These are phyloP conservation scores for Perizoma flavofasciatum DNA, from an alignment of 2,888 invertebrate species.

Conservation along the genomic window DNA sequence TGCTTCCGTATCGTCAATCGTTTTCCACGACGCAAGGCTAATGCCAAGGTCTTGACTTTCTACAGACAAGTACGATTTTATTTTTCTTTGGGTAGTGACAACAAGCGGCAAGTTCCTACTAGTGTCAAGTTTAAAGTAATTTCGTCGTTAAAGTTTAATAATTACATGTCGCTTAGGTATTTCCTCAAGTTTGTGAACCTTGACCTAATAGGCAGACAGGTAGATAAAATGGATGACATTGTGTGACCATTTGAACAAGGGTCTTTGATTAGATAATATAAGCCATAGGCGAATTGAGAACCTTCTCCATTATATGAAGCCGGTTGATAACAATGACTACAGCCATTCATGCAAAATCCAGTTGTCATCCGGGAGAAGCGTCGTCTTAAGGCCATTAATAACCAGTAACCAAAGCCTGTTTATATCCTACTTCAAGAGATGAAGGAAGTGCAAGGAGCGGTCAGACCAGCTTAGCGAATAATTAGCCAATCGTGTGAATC, in stretches of 20 bases:
- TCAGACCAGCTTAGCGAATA: constrained; percentile 46
- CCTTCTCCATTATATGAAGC: no score
- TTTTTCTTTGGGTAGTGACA: constrained; percentile 20
- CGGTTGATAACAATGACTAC: constrained; percentile 2
- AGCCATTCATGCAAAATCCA: constrained; percentile 16
- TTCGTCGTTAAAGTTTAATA: no score
- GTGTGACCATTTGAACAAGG: background rate
- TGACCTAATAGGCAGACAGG: constrained; percentile 19
- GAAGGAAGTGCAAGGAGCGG: constrained; percentile 63
- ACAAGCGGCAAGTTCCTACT: constrained; percentile 2
- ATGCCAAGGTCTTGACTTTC: constrained; percentile 80
- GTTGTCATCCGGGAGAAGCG: constrained; percentile 52
- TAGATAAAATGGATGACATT: constrained; percentile 3
- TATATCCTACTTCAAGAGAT: constrained; percentile 57
- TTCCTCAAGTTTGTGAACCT: constrained; percentile 14
- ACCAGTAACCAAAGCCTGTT: constrained; percentile 49
- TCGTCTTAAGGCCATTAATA: constrained; percentile 47
- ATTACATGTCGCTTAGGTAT: background rate
- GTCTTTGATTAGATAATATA: no score
- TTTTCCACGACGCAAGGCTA: constrained; percentile 78
- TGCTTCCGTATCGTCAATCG: constrained; percentile 74
- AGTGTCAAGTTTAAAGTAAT: no score
- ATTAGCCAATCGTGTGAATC: constrained; percentile 69
- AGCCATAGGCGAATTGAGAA: no score
- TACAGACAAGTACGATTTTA: constrained; percentile 44